These are phyloP conservation scores for Ctenosaura bakeri DNA, from an alignment of 2,797 vertebrate genomes.

Conservation along the genomic window DNA sequence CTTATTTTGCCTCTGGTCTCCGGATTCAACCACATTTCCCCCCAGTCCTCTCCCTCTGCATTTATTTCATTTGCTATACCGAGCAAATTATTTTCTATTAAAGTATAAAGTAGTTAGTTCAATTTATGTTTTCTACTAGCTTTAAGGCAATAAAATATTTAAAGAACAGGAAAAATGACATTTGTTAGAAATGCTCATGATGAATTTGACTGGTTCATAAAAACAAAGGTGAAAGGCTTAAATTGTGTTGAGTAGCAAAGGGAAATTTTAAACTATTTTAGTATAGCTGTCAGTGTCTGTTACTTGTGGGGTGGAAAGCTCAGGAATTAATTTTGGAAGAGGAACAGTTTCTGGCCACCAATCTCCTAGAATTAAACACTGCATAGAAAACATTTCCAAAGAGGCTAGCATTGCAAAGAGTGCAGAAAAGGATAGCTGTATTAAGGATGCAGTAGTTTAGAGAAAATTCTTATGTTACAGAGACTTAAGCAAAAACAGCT, in stretches of 20 bases:
- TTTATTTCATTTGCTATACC: constrained; percentile 19
- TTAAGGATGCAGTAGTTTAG: not conserved
- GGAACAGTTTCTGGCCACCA: not conserved
- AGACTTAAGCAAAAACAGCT: not conserved
- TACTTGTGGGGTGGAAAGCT: not conserved
- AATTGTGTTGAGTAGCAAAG: constrained; percentile 36
- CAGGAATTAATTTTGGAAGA: not conserved
- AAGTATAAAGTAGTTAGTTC: constrained; percentile 19
- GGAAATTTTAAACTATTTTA: constrained; percentile 50
- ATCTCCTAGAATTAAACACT: not conserved
- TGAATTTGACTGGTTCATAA: constrained; percentile 53
- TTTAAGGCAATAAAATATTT: constrained; percentile 40
- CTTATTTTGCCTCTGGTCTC: constrained; percentile 18
- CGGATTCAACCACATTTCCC: not conserved
- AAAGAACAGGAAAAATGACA: constrained; percentile 10
- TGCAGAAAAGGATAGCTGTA: not conserved
- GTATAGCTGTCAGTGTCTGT: not conserved
- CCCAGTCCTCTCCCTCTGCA: not conserved
- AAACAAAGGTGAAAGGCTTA: constrained; percentile 28
- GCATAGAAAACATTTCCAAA: not conserved
- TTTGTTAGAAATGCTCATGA: constrained; percentile 47
- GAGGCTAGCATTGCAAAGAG: not conserved
- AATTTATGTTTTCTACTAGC: not conserved
- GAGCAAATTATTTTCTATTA: constrained; percentile 35
- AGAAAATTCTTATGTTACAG: not conserved